Evolutionary conservation across 2,113 vertebrate genomes (phyloP).

Genomic region (Tursiops truncatus): DNA sequence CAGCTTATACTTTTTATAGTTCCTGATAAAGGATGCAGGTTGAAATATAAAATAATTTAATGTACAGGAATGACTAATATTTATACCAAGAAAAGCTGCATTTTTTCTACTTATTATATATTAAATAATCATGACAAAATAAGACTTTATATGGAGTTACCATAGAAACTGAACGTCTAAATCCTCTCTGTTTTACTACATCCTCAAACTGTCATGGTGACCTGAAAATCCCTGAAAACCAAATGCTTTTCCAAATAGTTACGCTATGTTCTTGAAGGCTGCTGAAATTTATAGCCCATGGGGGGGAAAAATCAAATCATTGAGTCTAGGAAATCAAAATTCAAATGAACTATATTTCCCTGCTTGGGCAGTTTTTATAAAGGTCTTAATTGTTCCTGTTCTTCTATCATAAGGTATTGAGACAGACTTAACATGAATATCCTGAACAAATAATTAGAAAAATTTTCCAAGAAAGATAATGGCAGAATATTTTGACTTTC

Average conservation of each 20-base stretch:
- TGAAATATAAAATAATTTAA: not conserved
- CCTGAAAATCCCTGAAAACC: not conserved
- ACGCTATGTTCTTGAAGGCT: not conserved
- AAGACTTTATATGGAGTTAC: not conserved
- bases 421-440: conserved; percentile 11
- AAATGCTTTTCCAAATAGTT: conserved; percentile 4
- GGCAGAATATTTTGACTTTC: conserved; percentile 23
- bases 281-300: not conserved
- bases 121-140: conserved; percentile 4
- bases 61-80: not conserved
- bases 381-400: conserved; percentile 52
- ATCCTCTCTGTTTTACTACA: not conserved
- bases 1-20: not conserved
- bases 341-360: not conserved
- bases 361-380: conserved; percentile 60
- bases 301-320: not conserved
- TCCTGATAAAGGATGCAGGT: not conserved
- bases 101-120: not conserved
- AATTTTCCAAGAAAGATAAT: not conserved
- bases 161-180: not conserved
- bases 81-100: not conserved
- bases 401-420: conserved; percentile 49
- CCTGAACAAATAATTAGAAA: conserved; percentile 54
- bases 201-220: not conserved
- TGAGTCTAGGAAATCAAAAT: not conserved